Conservation (phyloP, 1,140 invertebrate genomes). For the Protaetia brevitarsis region DNA sequence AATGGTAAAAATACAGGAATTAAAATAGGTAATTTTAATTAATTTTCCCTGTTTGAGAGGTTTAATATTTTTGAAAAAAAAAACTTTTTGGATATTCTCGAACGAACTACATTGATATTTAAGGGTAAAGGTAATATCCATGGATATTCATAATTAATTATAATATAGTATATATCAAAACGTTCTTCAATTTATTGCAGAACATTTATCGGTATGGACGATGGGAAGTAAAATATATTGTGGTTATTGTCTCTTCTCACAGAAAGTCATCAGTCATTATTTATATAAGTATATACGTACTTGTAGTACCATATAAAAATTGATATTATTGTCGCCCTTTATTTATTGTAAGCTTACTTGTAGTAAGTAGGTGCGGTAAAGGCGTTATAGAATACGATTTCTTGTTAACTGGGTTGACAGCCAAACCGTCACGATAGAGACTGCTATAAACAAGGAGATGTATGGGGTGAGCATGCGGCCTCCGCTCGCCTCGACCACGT, state of each 20-base stretch:
- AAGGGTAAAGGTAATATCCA: no score
- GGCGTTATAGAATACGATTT: not conserved
- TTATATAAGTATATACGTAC: not conserved
- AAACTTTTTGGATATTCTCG: no score
- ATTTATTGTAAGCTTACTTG: not conserved
- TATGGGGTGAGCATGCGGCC: slow-evolving; percentile 22
- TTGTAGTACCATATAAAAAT: no score
- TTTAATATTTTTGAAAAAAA: no score
- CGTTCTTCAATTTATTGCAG: not conserved
- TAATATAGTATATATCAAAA: not conserved
- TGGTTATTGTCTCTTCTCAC: slow-evolving; percentile 7
- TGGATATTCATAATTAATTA: no score
- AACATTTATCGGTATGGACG: slow-evolving; percentile 5
- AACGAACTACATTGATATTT: no score
- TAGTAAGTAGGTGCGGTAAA: not conserved
- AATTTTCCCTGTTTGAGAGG: no score
- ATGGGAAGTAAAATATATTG: slow-evolving; percentile 14
- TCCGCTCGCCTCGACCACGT: slow-evolving; percentile 72
- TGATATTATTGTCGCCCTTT: not conserved
- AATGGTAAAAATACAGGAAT: no score
- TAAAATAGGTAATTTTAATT: no score
- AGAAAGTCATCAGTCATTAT: slow-evolving; percentile 7
- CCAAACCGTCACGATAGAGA: not conserved
- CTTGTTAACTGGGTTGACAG: not conserved
- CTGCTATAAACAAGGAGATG: not conserved